Percentiles rank a stretch among this genome's conserved stretches.
These are phyloP conservation scores for Oscheius sp. DNA, from an alignment of 2,888 invertebrate genomes.

Conservation along the genomic window DNA sequence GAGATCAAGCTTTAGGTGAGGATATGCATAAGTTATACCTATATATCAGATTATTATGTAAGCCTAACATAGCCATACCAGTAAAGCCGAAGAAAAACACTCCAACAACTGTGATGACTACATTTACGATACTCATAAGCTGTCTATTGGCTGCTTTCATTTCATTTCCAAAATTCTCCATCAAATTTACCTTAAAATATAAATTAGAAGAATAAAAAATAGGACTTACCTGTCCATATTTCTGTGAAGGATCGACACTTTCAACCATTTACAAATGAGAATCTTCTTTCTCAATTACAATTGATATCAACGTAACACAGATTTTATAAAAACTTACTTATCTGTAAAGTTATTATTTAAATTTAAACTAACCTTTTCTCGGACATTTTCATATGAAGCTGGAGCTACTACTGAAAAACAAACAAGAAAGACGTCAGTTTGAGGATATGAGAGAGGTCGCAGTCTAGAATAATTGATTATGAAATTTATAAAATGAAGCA, in stretches of 20 bases:
- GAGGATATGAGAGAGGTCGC: slow-evolving; percentile 61
- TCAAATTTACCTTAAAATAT: slow-evolving; percentile 6
- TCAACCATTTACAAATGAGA: too few relatives aligned
- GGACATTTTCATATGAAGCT: slow-evolving; percentile 97
- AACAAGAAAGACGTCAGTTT: slow-evolving; percentile 76
- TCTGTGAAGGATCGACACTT: slow-evolving; percentile 46
- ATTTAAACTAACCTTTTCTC: slow-evolving; percentile 88
- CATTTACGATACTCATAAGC: slow-evolving; percentile 84
- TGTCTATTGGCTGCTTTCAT: slow-evolving; percentile 50
- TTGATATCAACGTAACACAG: too few relatives aligned
- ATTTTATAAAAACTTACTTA: too few relatives aligned
- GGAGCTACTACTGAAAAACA: slow-evolving; percentile 99
- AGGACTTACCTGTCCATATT: slow-evolving; percentile 50
- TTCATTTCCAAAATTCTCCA: slow-evolving; percentile 45
- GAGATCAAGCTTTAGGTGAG: slow-evolving; percentile 57
- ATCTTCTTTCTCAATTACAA: too few relatives aligned
- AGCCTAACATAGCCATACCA: slow-evolving; percentile 76
- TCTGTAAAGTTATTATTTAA: not conserved
- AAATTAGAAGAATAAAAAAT: slow-evolving; percentile 3
- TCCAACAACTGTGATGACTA: slow-evolving; percentile 89
- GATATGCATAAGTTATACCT: slow-evolving; percentile 75
- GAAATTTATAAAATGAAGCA: not conserved
- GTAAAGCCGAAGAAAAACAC: slow-evolving; percentile 95
- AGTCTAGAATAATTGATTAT: slow-evolving; percentile 37
- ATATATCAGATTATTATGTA: not conserved